Conservation (phyloP, 2,797 vertebrate genomes). For the Anabas testudineus region DNA sequence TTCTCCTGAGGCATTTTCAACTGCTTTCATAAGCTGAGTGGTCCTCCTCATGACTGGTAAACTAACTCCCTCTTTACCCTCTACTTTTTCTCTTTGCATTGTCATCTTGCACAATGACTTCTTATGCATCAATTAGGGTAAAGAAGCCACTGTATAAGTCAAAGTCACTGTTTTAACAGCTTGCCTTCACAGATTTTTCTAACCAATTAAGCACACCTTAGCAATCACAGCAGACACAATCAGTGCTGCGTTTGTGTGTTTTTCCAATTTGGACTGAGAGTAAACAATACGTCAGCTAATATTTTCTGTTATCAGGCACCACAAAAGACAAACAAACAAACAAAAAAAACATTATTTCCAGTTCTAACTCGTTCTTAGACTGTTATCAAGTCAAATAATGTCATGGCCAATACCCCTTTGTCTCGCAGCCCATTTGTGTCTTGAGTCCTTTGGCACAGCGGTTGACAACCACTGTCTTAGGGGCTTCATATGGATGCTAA, state of each 20-base stretch:
- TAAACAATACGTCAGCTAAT: slow-evolving; percentile 23
- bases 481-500: slow-evolving; percentile 63
- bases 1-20: not conserved
- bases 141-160: not conserved
- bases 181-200: not conserved
- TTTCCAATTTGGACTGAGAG: not conserved
- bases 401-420: slow-evolving; percentile 39
- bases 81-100: not conserved
- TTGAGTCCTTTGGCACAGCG: slow-evolving; percentile 28
- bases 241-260: not conserved
- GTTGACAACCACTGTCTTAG: slow-evolving; percentile 59
- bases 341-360: slow-evolving; percentile 10
- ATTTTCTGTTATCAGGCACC: slow-evolving; percentile 30
- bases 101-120: not conserved
- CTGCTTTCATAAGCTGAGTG: not conserved
- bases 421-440: slow-evolving; percentile 47
- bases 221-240: not conserved
- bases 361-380: slow-evolving; percentile 9
- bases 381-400: slow-evolving; percentile 46
- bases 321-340: too few relatives aligned
- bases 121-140: not conserved
- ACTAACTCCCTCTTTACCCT: not conserved
- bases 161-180: not conserved
- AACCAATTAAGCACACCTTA: not conserved
- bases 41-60: not conserved